Evolutionary conservation across 2,888 invertebrate species (phyloP), one percentile per base, ranked within the genome.

Genomic region (Hyposoter didymator): DNA sequence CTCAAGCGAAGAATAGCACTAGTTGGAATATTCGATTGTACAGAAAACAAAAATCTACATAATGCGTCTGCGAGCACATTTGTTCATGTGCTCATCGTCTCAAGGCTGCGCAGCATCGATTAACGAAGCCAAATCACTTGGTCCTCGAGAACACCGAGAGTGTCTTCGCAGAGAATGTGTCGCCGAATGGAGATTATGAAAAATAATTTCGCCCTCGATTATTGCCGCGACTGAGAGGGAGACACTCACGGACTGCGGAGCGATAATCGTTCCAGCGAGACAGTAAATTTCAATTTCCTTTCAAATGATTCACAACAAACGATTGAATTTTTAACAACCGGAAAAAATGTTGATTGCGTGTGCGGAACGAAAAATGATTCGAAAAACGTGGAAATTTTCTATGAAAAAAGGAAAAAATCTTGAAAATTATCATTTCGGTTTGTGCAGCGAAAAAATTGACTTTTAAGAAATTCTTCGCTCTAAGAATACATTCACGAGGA

Each of bases 61-160:
- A 69, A 39, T 67, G 19, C n/a, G 22, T 67, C 19, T 35, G 39
- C 35, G 59, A 67, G 74, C 55, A 72, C 64, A 22, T 76, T 80
- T 80, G 64, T 80, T 84, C 75, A 72, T 55, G 64, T 79, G 80
- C 19, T 84, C 80, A 72, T 84, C 80, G 79, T 76, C 66, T 84
- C 84, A 84, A 84, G 84, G 84, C 80, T 69, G 70, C n/a, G 7
- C 47, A 70, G 55, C 75, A 75, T 47, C 72, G 80, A 84, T 84
- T 80, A 84, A 84, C 55, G 70, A 80, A 75, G 80, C 84, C 72
- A 84, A 84, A 84, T 84, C 84, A 80, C 66, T 84, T 35, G 80
- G 66, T 76, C 55, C 80, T 76, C 55, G 45, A 69, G 43, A 67
- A 47, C 45, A 49, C 79, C 69, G 67, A 74, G 45, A 45, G 12